phyloP scores from a whole-genome alignment of 2,888 invertebrate genomes.

The Drosophila mercatorum region DNA sequence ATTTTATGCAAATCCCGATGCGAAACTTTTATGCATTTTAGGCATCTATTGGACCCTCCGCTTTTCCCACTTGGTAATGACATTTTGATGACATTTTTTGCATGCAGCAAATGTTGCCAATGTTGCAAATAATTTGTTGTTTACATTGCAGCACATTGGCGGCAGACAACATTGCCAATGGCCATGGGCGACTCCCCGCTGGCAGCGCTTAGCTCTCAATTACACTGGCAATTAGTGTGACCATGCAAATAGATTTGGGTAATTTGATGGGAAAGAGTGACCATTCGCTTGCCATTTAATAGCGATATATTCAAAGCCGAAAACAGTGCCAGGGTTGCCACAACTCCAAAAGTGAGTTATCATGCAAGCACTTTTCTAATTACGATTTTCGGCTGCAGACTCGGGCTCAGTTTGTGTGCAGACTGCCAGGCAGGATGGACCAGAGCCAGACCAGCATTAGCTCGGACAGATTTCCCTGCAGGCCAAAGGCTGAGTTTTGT shows the following conservation, averaged over 20 bases:
- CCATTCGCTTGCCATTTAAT: conserved; percentile 40
- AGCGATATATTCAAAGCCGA: conserved; percentile 54
- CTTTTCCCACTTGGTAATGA: conserved; percentile 48
- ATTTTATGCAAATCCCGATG: conserved; percentile 18
- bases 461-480: conserved; percentile 72
- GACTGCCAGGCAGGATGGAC: conserved; percentile 16
- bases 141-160: conserved; percentile 7
- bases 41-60: conserved; percentile 1
- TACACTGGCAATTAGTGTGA: conserved; percentile 64
- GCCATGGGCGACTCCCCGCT: background rate
- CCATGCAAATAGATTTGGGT: conserved; percentile 68
- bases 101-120: conserved; percentile 28
- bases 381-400: conserved; percentile 51
- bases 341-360: conserved; percentile 69
- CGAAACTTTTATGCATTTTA: conserved; percentile 6
- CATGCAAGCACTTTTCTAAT: conserved; percentile 78
- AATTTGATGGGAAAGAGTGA: conserved; percentile 48
- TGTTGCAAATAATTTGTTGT: conserved; percentile 31
- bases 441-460: conserved; percentile 64
- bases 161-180: background rate
- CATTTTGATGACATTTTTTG: conserved; percentile 72
- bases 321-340: conserved; percentile 20
- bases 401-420: conserved; percentile 4
- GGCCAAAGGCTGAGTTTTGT: conserved; percentile 56
- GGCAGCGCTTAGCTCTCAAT: conserved; percentile 31